Percentiles rank a stretch among this genome's conserved stretches.
Conservation (phyloP, 2,797 vertebrate species). For the Picus viridis region DNA sequence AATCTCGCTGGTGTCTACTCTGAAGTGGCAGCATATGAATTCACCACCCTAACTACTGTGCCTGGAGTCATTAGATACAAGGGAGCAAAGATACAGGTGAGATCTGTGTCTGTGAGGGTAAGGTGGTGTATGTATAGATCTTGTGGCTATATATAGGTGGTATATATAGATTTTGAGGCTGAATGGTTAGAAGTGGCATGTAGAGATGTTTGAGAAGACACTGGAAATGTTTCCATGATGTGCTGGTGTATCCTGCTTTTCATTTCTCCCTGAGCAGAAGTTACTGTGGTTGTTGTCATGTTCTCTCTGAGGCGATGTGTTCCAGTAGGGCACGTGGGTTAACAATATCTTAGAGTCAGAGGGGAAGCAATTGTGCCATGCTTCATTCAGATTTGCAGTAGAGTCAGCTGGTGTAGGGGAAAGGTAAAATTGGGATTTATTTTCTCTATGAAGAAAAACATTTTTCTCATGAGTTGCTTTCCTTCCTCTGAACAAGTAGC, state of each 20-base stretch:
- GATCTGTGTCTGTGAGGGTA: not conserved
- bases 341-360: not conserved
- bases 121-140: rapidly evolving
- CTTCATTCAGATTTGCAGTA: not conserved
- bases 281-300: not conserved
- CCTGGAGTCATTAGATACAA: slow-evolving; percentile 98
- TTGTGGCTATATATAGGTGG: not conserved
- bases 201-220: not conserved
- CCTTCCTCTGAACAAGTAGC: slow-evolving; percentile 76
- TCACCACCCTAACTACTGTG: slow-evolving; percentile 96
- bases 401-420: not conserved
- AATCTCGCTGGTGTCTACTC: slow-evolving; percentile 98
- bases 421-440: not conserved
- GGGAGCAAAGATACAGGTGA: slow-evolving; percentile 98
- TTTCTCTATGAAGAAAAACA: not conserved
- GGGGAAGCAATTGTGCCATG: not conserved
- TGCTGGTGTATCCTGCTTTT: not conserved
- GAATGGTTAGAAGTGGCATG: not conserved
- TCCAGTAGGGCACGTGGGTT: rapidly evolving
- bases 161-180: rapidly evolving
- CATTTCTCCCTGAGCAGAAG: not conserved
- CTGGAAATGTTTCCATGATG: not conserved
- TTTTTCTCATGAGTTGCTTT: slow-evolving; percentile 12
- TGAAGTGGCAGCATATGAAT: slow-evolving; percentile 97
- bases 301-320: not conserved